A percentile compares a stretch with the other conserved stretches of the same genome.
Conservation (phyloP, 2,113 vertebrate species). For the Petaurus breviceps region DNA sequence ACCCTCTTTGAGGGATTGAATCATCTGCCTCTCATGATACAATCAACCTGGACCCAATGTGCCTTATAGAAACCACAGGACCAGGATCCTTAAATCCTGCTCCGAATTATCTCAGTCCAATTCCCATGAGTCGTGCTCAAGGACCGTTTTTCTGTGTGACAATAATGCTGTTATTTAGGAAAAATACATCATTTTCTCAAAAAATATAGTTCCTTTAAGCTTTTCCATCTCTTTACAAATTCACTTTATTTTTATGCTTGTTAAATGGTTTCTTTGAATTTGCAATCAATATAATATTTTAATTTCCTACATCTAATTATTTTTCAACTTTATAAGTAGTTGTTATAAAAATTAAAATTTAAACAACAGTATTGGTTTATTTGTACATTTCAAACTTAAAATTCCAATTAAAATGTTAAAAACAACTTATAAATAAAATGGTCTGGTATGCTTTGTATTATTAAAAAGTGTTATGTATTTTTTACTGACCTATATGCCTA, state of each 20-base stretch:
- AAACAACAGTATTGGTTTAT: not conserved
- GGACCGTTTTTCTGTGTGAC: no score
- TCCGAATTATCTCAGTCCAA: no score
- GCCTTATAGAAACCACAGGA: not conserved
- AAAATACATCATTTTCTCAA: no score
- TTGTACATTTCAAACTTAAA: not conserved
- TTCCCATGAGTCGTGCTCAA: no score
- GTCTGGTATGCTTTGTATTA: not conserved
- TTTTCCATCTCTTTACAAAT: not conserved
- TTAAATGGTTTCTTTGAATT: not conserved
- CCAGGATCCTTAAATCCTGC: not conserved
- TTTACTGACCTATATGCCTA: not conserved
- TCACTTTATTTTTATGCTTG: not conserved
- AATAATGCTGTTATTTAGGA: no score
- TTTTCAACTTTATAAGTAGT: not conserved
- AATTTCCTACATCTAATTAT: not conserved
- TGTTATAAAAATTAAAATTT: not conserved
- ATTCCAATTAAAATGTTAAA: not conserved
- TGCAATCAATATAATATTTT: not conserved
- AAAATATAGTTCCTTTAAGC: no score
- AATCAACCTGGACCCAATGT: not conserved
- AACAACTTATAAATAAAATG: not conserved
- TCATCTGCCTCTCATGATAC: not conserved
- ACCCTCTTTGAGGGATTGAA: not conserved
- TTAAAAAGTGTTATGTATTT: not conserved